These are phyloP conservation scores for Ladona fulva DNA, from an alignment of 1,140 invertebrate genomes.

Conservation along the genomic window DNA sequence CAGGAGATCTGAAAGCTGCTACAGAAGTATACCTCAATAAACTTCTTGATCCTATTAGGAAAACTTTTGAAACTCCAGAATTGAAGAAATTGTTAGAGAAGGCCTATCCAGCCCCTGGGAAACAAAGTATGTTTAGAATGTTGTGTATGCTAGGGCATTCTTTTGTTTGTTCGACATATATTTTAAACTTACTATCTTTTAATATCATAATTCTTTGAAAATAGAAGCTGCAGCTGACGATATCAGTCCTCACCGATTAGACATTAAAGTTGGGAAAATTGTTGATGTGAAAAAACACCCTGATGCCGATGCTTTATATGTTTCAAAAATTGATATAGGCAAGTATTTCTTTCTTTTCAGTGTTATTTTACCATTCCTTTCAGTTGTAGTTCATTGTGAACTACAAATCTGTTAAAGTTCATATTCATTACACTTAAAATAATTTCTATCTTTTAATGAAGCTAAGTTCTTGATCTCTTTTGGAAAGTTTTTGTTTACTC, in stretches of 20 bases:
- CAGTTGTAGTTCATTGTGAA: no score
- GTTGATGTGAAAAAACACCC: constrained; percentile 85
- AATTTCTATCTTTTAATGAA: no score
- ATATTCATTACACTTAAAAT: no score
- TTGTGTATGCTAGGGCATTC: not conserved
- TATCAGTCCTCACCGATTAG: constrained; percentile 61
- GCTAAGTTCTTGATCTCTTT: no score
- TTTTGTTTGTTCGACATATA: no score
- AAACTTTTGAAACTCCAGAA: constrained; percentile 72
- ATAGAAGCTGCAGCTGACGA: constrained; percentile 44
- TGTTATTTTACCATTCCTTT: no score
- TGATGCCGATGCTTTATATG: constrained; percentile 89
- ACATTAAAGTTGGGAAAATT: constrained; percentile 89
- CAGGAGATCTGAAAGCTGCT: constrained; percentile 82
- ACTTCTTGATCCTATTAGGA: constrained; percentile 81
- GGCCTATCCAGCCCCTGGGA: constrained; percentile 71
- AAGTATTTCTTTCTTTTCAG: constrained; percentile 16
- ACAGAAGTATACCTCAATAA: constrained; percentile 79
- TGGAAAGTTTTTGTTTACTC: no score
- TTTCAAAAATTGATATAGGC: constrained; percentile 84
- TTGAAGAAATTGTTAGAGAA: constrained; percentile 56
- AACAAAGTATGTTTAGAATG: constrained; percentile 40
- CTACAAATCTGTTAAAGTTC: no score
- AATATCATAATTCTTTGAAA: no score
- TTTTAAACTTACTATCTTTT: no score